Conservation (phyloP, 2,113 vertebrate species). For the Ameiurus melas region DNA sequence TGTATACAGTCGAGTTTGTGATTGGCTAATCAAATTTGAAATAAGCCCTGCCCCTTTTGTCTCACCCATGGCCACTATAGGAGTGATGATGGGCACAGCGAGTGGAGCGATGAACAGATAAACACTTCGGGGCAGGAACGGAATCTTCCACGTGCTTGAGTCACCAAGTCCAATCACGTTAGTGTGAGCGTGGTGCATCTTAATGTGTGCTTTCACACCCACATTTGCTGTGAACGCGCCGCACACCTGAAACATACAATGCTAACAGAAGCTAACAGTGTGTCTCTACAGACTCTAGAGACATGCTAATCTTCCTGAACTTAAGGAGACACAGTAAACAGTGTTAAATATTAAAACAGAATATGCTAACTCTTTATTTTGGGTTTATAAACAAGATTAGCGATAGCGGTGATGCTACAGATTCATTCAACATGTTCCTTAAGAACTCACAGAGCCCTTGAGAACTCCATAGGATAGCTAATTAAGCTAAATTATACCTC, state of each 20-base stretch:
- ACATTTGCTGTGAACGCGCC: conserved; percentile 79
- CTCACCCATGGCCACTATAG: conserved; percentile 82
- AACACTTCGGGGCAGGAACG: conserved; percentile 77
- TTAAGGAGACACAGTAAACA: neutral
- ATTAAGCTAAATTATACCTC: neutral
- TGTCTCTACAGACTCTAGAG: neutral
- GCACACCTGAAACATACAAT: conserved; percentile 76
- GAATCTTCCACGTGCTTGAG: conserved; percentile 88
- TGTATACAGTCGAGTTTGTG: neutral
- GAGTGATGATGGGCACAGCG: conserved; percentile 81
- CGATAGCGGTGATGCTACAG: neutral
- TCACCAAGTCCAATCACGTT: conserved; percentile 89
- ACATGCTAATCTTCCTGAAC: neutral
- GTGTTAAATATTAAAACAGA: neutral
- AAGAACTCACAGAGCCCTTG: neutral
- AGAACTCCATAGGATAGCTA: neutral
- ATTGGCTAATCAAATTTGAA: neutral
- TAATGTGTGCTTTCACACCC: conserved; percentile 80
- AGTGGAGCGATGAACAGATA: conserved; percentile 90
- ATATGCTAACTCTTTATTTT: neutral
- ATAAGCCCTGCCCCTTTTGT: neutral
- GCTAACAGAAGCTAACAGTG: neutral
- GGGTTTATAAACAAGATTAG: neutral
- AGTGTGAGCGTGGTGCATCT: conserved; percentile 89
- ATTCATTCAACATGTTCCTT: neutral